phyloP scores from a whole-genome alignment of 2,113 vertebrate genomes.

The Speoplatyrhinus poulsoni region DNA sequence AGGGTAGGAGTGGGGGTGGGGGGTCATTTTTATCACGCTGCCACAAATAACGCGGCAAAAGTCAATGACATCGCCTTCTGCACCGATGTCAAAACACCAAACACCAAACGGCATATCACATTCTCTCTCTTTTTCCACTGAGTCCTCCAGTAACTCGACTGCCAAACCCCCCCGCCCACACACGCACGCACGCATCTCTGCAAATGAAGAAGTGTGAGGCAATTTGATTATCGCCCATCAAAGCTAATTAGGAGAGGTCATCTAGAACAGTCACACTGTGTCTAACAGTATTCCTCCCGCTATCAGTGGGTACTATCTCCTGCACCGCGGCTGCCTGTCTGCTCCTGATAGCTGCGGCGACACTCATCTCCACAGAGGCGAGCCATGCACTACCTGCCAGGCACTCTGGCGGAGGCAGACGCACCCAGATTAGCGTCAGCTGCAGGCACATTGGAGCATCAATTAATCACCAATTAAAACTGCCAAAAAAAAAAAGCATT shows the following conservation, averaged over 20 bases:
- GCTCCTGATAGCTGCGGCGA: constrained; percentile 47
- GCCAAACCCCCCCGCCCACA: neutral
- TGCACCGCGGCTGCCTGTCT: constrained; percentile 60
- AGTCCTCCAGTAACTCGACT: constrained; percentile 38
- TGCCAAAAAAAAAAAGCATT: constrained; percentile 53
- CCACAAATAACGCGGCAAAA: constrained; percentile 47
- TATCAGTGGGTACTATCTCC: constrained; percentile 68
- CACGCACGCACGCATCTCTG: constrained; percentile 35
- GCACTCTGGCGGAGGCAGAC: constrained; percentile 53
- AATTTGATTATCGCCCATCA: constrained; percentile 69
- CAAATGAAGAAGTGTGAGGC: constrained; percentile 57
- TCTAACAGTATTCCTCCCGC: constrained; percentile 56
- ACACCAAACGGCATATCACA: constrained; percentile 23
- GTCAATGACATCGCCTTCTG: constrained; percentile 38
- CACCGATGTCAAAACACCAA: constrained; percentile 21
- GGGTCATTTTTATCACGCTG: constrained; percentile 41
- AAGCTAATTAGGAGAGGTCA: constrained; percentile 73
- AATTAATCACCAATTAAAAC: constrained; percentile 74
- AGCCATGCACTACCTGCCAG: constrained; percentile 61
- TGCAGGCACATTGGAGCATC: constrained; percentile 51
- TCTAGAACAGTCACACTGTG: constrained; percentile 61
- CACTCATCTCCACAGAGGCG: constrained; percentile 60
- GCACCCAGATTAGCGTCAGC: constrained; percentile 55
- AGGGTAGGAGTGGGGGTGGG: neutral
- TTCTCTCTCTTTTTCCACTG: constrained; percentile 22